Base-by-base conservation (phyloP, 1,140 invertebrate species). In the Drosophila navojoa region DNA sequence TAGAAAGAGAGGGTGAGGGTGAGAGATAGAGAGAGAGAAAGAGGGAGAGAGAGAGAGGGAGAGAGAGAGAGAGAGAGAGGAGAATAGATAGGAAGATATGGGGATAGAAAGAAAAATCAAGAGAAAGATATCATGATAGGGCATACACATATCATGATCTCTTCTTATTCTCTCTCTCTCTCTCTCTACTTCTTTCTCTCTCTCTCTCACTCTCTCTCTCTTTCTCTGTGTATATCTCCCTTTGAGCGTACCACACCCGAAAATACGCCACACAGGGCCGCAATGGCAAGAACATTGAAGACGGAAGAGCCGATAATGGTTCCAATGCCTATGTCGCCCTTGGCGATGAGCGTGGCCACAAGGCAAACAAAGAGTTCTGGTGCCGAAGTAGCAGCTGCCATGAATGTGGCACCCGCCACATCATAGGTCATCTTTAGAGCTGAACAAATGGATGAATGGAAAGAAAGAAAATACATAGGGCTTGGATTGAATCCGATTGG, bases 331-430 rank as follows among this genome's bases (percentile, higher is more conserved):
- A 97, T 95, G 87, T 97, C 96, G 19, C 96, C 96, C 89, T 97
- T 94, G 0, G 96, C 97, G 76, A 97, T 94, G 75, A 97, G 97
- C 1, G 97, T 97, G 40, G 97, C 97, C 71, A 98, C 96, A 54
- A 97, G 94, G 86, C 97, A 97, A n/a, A 98, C 97, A 92, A 98
- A 98, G 11, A 99, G 94, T 92, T 98, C 98, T 1, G 98, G 97
- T n/a, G 96, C 96, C 27, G 97, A 98, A 5, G 97, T 98, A 0
- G 97, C 97, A 1, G 96, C 96, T 1, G 97, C 97, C 97, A 99
- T 97, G 87, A 98, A 98, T 2, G 97, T 98, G 2, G 97, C 97
- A 1, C 97, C 96, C 5, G 96, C 96, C 19, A 97, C 95, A 82
- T 97, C 96, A 86, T 96, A 96, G 5, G 95, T 94, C 94, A 97